phyloP scores from a whole-genome alignment of 2,113 vertebrate genomes.

The Crotalus tigris region DNA sequence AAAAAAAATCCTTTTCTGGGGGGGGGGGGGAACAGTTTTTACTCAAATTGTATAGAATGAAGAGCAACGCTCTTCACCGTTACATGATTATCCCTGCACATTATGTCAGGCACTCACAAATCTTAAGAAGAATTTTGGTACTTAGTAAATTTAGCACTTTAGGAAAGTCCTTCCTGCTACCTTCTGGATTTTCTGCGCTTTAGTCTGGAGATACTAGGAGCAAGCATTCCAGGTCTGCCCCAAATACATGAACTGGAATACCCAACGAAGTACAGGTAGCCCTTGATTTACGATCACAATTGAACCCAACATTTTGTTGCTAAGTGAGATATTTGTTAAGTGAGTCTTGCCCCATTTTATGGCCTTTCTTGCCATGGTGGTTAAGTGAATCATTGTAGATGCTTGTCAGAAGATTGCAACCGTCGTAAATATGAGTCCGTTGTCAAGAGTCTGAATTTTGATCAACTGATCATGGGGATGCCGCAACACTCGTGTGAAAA shows the following conservation, averaged over 20 bases:
- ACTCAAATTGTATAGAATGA: neutral
- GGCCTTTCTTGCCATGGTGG: neutral
- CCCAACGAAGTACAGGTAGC: neutral
- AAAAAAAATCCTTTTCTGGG: neutral
- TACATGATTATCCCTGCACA: neutral
- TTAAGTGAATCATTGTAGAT: neutral
- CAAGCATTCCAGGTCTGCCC: neutral
- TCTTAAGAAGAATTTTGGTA: neutral
- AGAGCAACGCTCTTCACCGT: neutral
- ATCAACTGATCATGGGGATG: neutral
- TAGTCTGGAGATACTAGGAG: neutral
- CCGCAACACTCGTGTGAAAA: neutral
- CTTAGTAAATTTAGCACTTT: neutral
- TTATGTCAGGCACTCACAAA: neutral
- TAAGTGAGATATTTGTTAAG: neutral
- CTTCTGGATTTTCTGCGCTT: neutral
- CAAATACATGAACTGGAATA: neutral
- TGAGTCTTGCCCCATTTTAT: neutral
- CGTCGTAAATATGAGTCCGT: neutral
- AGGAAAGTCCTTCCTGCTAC: neutral
- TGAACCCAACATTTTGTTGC: neutral
- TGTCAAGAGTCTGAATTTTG: neutral
- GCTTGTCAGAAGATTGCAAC: neutral
- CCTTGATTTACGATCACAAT: neutral
- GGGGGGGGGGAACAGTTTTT: neutral